A percentile compares a stretch with the other conserved stretches of the same genome.
phyloP scores from a whole-genome alignment of 2,888 invertebrate species.

The Escarpia spicata region DNA sequence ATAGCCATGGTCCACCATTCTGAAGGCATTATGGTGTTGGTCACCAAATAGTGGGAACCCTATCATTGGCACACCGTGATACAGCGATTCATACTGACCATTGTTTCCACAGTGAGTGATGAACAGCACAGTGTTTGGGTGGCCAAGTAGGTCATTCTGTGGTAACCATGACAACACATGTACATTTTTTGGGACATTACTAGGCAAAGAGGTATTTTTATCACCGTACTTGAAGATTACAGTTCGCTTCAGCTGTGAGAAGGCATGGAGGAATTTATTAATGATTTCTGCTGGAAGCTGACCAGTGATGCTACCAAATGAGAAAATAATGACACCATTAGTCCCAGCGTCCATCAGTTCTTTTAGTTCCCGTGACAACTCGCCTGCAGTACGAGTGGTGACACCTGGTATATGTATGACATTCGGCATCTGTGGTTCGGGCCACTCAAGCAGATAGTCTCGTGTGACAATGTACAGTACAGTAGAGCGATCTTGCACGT shows the following conservation, averaged over 20 bases:
- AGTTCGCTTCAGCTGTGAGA: conserved; percentile 35
- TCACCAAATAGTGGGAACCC: conserved; percentile 29
- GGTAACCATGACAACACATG: conserved; percentile 30
- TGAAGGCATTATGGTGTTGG: conserved; percentile 25
- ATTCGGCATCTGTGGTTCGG: conserved; percentile 41
- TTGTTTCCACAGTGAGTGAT: conserved; percentile 33
- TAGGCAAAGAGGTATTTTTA: not conserved
- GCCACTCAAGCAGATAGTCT: conserved; percentile 43
- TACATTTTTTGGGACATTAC: conserved; percentile 27
- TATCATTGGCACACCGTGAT: conserved; percentile 34
- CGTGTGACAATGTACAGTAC: conserved; percentile 40
- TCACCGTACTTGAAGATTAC: conserved; percentile 29
- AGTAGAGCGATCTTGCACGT: conserved; percentile 26
- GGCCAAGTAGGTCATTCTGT: conserved; percentile 33
- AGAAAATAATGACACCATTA: conserved; percentile 45
- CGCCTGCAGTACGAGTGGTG: conserved; percentile 33
- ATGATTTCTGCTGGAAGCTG: conserved; percentile 35
- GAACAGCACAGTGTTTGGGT: conserved; percentile 30
- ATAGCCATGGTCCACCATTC: conserved; percentile 34
- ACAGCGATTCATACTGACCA: conserved; percentile 30
- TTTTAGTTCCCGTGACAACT: conserved; percentile 38
- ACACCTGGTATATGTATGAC: conserved; percentile 42
- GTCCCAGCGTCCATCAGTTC: conserved; percentile 39
- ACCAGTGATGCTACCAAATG: conserved; percentile 43
- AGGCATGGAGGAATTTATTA: conserved; percentile 38